A percentile compares a stretch with the other conserved stretches of the same genome.
Conservation (phyloP, 64 coral and sea anemone species). For the Dendronephthya gigantea region DNA sequence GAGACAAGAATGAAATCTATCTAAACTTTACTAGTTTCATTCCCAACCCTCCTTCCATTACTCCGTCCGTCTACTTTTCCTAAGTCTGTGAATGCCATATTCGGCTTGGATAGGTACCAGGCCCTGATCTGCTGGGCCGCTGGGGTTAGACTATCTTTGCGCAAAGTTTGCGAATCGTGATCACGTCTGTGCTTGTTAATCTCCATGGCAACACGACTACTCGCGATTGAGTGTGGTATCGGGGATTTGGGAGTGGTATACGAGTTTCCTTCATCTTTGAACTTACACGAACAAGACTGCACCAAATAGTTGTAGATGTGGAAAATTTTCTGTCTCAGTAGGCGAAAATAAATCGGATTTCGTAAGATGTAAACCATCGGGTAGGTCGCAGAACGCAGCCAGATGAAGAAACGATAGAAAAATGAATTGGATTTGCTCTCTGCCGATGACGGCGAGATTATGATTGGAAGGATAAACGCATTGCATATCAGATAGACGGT, state of each 20-base stretch:
- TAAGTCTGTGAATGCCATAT: background rate
- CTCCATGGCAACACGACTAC: background rate
- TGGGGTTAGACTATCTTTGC: background rate
- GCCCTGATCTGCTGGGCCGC: background rate
- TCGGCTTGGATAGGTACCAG: background rate
- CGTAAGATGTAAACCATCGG: constrained; percentile 44
- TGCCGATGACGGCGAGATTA: background rate
- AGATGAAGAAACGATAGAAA: constrained; percentile 34
- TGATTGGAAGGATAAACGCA: constrained; percentile 4
- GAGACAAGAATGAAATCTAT: no score
- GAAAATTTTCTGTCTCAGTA: background rate
- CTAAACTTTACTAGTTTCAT: background rate
- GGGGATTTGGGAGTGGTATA: background rate
- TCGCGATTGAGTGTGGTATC: background rate
- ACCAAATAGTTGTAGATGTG: background rate
- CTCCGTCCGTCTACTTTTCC: background rate
- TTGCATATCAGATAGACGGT: constrained; percentile 44
- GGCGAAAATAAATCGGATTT: constrained; percentile 38
- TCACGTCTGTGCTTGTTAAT: background rate
- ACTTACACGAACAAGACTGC: background rate
- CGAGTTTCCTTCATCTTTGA: background rate
- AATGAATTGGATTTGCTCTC: constrained; percentile 1
- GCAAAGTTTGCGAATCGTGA: background rate
- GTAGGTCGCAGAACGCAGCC: constrained; percentile 46
- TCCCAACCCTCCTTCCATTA: background rate